These are phyloP conservation scores for Diplazon laetatorius DNA, from an alignment of 2,888 invertebrate genomes.

Conservation along the genomic window DNA sequence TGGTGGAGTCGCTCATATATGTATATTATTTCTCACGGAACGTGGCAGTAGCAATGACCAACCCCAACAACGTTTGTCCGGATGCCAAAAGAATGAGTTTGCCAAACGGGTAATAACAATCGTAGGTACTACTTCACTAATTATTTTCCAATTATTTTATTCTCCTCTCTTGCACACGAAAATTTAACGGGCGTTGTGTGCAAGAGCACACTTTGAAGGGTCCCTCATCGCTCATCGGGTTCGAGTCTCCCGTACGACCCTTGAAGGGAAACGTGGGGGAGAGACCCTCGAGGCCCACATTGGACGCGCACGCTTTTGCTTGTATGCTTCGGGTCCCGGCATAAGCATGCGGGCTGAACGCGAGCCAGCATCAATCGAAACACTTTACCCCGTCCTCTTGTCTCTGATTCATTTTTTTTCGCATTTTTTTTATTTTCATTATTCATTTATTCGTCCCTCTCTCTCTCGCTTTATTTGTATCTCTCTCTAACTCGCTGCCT, in stretches of 20 bases:
- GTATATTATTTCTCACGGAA: conserved; percentile 16
- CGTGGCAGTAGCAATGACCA: not conserved
- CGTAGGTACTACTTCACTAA: conserved; percentile 15
- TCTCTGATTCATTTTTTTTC: not conserved
- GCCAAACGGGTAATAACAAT: conserved; percentile 56
- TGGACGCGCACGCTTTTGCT: conserved; percentile 24
- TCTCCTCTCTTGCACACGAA: conserved; percentile 11
- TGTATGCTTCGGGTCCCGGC: conserved; percentile 41
- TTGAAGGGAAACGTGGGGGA: not conserved
- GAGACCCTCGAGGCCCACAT: conserved; percentile 32
- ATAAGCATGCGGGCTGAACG: conserved; percentile 50
- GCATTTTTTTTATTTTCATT: not conserved
- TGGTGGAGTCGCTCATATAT: too few relatives aligned
- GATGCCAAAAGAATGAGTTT: conserved; percentile 26
- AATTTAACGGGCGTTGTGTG: conserved; percentile 8
- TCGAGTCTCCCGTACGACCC: conserved; percentile 5
- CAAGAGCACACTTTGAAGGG: conserved; percentile 7
- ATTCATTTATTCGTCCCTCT: too few relatives aligned
- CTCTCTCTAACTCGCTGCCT: conserved; percentile 1
- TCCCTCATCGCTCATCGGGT: not conserved
- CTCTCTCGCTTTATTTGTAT: not conserved
- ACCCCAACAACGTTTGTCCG: conserved; percentile 40
- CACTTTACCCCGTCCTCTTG: conserved; percentile 21
- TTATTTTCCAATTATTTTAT: conserved; percentile 16
- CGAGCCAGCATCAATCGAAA: conserved; percentile 38